These are phyloP conservation scores for Standfussiana lucernea DNA, from an alignment of 2,888 invertebrate species.

Conservation along the genomic window DNA sequence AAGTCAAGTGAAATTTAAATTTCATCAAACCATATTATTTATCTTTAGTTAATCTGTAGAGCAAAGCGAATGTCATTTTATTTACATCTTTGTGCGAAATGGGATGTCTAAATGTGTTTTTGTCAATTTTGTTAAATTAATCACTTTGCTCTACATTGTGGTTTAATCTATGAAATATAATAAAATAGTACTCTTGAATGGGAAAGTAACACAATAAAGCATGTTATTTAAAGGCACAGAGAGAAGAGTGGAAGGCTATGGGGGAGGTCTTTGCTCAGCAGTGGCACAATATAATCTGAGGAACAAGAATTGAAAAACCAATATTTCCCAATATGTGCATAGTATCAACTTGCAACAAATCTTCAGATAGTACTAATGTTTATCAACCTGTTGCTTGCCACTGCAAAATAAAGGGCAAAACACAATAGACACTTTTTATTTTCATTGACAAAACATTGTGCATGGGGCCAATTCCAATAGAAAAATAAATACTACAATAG, in stretches of 20 bases:
- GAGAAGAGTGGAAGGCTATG: too few relatives aligned
- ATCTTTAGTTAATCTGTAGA: slow-evolving; percentile 42
- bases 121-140: slow-evolving; percentile 13
- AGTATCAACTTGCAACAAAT: slow-evolving; percentile 4
- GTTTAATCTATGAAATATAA: slow-evolving; percentile 14
- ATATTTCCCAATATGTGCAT: neutral
- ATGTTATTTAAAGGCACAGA: neutral
- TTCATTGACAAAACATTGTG: too few relatives aligned
- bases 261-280: too few relatives aligned
- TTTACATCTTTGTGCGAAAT: slow-evolving; percentile 51
- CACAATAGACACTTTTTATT: neutral
- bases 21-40: neutral
- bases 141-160: slow-evolving; percentile 64
- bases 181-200: slow-evolving; percentile 26
- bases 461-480: neutral
- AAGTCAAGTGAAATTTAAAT: slow-evolving; percentile 3
- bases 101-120: slow-evolving; percentile 29
- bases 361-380: neutral
- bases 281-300: too few relatives aligned
- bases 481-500: neutral
- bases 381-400: neutral
- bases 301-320: too few relatives aligned
- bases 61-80: slow-evolving; percentile 61
- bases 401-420: neutral
- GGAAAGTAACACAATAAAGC: neutral